Evolutionary conservation across 2,113 vertebrate species (phyloP), one percentile per base, ranked within the genome.

Genomic region (Spizaetus ornatus): DNA sequence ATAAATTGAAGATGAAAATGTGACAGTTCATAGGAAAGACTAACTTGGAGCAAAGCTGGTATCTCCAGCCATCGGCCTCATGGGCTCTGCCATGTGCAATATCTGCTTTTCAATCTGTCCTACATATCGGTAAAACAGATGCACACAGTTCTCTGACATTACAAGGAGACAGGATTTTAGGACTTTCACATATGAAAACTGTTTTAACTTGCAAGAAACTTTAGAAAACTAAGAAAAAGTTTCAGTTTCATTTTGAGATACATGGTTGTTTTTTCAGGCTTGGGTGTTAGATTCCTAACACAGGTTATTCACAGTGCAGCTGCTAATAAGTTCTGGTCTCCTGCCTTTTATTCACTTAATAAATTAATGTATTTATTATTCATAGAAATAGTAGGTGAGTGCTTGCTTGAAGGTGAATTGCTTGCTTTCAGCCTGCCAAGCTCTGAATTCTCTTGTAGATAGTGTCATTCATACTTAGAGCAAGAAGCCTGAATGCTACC

Each of bases 301-400:
- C 9, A 4, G 29, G 58, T 87, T 90, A 38, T 43, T 53, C 72
- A 36, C 32, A 45, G 40, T 5, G 40, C 48, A 77, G 73, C 78
- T 94, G 73, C n/a, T 82, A 36, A 10, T 36, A 50, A 52, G 63
- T 83, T 90, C 82, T 53, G 50, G 19, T 53, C 73, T 85, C 88
- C 43, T 92, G 50, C 17, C 56, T 87, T 92, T 92, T 78, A 78
- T 82, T 90, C 69, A 47, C 29, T 84, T 82, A 78, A 79, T 81
- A 79, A 82, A 86, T 89, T 72, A 86, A 50, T 78, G 55, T 62
- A 84, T 87, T 78, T 88, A 80, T 93, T 95, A 92, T 90, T 94
- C 79, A 84, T 81, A 88, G 79, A 38, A 87, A 34, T 48, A 73
- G 74, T 50, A 71, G 82, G 58, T 63, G 34, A 80, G 62, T 11